Evolutionary conservation across 1,140 invertebrate genomes (phyloP).

Genomic region (Papilio helenus): DNA sequence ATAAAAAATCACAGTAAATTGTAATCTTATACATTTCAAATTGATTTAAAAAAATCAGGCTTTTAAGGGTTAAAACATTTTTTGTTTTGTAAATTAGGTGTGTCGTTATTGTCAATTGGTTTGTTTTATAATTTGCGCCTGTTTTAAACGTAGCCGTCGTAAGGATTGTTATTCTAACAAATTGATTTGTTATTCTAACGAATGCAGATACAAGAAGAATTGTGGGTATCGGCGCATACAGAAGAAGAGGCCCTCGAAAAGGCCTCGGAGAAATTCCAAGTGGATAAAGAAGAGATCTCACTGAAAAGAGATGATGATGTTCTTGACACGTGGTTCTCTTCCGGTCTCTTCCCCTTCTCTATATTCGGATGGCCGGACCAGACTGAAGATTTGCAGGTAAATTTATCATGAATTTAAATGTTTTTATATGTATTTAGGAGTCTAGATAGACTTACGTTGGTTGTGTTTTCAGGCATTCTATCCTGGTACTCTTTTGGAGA

Average conservation of each 20-base stretch:
- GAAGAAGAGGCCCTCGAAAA: conserved; percentile 93
- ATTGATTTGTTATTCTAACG: neutral
- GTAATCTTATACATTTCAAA: too few relatives aligned
- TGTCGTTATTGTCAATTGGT: neutral
- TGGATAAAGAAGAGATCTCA: conserved; percentile 87
- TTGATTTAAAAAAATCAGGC: too few relatives aligned
- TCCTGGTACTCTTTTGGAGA: conserved; percentile 96
- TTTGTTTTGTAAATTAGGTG: neutral
- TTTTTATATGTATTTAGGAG: too few relatives aligned
- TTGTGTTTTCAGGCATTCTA: conserved; percentile 90
- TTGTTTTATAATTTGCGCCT: neutral
- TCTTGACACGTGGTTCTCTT: conserved; percentile 99
- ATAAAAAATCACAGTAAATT: too few relatives aligned
- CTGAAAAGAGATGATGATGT: conserved; percentile 97
- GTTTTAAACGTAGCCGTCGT: neutral
- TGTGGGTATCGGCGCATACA: conserved; percentile 95
- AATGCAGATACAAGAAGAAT: conserved; percentile 83
- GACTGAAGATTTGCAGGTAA: conserved; percentile 82
- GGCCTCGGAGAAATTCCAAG: conserved; percentile 91
- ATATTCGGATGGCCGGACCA: conserved; percentile 99
- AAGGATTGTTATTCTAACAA: neutral
- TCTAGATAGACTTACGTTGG: too few relatives aligned
- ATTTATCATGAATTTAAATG: conserved; percentile 10
- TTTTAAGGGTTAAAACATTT: too few relatives aligned
- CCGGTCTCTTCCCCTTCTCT: conserved; percentile 98